Base-by-base conservation (phyloP, 2,888 invertebrate genomes). In the Ephialtes manifestator region DNA sequence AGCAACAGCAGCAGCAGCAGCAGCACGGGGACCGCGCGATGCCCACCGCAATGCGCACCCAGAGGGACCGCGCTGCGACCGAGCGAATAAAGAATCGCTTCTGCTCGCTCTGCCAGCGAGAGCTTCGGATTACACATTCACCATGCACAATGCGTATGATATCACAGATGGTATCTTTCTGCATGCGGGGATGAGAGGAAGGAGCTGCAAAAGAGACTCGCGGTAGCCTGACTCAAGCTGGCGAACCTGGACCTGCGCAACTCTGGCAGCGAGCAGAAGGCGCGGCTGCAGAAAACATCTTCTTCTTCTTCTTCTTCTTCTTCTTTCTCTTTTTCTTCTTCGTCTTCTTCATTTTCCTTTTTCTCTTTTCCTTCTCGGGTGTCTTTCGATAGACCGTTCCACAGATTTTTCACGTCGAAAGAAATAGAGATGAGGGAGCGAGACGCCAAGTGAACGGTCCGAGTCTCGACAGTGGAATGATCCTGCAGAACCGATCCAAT, bases 51-150 rank as follows among this genome's bases (percentile, higher is more conserved):
- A 79, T 79, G 78, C 55, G 65, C 71, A 84, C 83, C 76, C 76
- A 75, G 80, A 68, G 76, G 81, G 85, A 81, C 72, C 78, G 78
- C 65, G 58, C 39, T 10, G 78, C 85, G 83, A 75, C 76, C 70
- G 55, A 83, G 71, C 24, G 82, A 77, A 63, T 67, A 83, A 86
- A 84, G 81, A 87, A 86, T 81, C 72, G 84, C 81, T 80, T 83
- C 84, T 79, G 86, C 81, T 84, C 79, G 79, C 63, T 31, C 18
- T 18, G 11, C 15, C 35, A 80, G 85, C 65, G 39, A 28, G 75
- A 77, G 85, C 85, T 83, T 88, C 87, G 88, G 86, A 87, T 88
- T 88, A 88, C 88, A 88, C 87, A 86, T 88, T 87, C 83, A 86
- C 81, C 86, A 80, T 84, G 82, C 87, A 88, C 87, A 88, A 88